Evolutionary conservation across 64 coral and sea anemone genomes (phyloP).

Genomic region (Montipora foliosa): DNA sequence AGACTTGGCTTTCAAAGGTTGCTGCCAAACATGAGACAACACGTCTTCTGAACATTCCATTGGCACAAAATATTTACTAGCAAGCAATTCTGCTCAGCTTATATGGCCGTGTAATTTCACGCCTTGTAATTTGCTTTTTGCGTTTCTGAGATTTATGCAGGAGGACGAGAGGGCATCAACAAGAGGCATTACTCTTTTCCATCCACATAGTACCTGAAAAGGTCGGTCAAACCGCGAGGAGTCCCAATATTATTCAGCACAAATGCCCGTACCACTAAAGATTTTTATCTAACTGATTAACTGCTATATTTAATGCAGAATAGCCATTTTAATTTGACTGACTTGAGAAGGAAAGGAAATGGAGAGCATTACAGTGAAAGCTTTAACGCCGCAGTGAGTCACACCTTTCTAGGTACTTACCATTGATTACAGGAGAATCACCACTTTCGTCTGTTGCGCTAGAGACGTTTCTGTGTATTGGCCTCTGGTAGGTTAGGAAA

Average conservation of each 20-base stretch:
- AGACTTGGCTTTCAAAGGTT: neutral
- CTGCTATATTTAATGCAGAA: neutral
- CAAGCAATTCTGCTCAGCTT: too few species aligned
- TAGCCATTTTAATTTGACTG: neutral
- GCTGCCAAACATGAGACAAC: neutral
- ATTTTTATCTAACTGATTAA: conserved; percentile 26
- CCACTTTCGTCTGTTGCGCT: neutral
- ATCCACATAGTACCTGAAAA: neutral
- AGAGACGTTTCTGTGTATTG: conserved; percentile 5
- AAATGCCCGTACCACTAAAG: conserved; percentile 9
- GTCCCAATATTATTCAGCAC: conserved; percentile 6
- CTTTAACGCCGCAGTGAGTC: neutral
- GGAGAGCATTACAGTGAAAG: neutral
- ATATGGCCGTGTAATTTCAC: too few species aligned
- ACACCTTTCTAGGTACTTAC: neutral
- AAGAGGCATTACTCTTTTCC: neutral
- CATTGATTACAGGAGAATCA: neutral
- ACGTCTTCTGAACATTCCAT: neutral
- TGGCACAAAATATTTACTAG: too few species aligned
- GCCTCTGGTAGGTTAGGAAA: neutral
- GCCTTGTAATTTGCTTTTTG: neutral
- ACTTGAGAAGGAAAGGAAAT: neutral
- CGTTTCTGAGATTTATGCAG: neutral
- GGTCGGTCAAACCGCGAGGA: conserved; percentile 20
- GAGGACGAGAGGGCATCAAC: neutral